Evolutionary conservation across 1,140 invertebrate genomes (phyloP).

Genomic region (Drosophila sulfurigaster): DNA sequence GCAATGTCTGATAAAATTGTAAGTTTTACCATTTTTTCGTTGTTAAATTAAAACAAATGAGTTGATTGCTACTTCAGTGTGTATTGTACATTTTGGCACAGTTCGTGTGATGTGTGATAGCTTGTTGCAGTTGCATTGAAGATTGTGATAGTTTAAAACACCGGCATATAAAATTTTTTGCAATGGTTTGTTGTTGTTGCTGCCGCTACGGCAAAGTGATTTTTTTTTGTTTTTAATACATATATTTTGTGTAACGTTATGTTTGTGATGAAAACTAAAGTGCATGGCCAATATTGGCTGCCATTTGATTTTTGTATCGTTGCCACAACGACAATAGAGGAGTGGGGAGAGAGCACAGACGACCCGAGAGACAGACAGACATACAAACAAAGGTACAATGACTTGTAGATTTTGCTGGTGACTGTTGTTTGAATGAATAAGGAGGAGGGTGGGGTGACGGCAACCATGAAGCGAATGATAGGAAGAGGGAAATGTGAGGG

Average conservation of each 20-base stretch:
- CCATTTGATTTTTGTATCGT: conserved; percentile 14
- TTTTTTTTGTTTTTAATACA: conserved; percentile 11
- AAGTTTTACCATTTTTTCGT: conserved; percentile 57
- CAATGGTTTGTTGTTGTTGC: conserved; percentile 32
- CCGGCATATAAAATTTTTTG: conserved; percentile 42
- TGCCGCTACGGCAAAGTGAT: background rate
- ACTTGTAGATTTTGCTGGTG: conserved; percentile 74
- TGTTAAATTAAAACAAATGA: conserved; percentile 25
- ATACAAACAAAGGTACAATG: conserved; percentile 67
- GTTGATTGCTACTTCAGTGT: background rate
- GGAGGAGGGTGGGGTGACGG: background rate
- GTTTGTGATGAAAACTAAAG: background rate
- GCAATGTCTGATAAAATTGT: conserved; percentile 75
- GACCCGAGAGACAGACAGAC: conserved; percentile 8
- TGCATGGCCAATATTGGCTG: background rate
- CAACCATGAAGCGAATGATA: no score
- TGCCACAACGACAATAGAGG: conserved; percentile 22
- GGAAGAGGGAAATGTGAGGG: no score
- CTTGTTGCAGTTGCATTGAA: background rate
- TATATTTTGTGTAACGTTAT: background rate
- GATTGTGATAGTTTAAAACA: conserved; percentile 4
- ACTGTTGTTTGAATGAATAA: conserved; percentile 3
- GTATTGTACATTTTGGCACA: no score
- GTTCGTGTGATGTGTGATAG: background rate
- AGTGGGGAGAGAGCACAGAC: background rate